A percentile compares a stretch with the other conserved stretches of the same genome.
Conservation (phyloP, 2,797 vertebrate species). For the Anniella stebbinsi region DNA sequence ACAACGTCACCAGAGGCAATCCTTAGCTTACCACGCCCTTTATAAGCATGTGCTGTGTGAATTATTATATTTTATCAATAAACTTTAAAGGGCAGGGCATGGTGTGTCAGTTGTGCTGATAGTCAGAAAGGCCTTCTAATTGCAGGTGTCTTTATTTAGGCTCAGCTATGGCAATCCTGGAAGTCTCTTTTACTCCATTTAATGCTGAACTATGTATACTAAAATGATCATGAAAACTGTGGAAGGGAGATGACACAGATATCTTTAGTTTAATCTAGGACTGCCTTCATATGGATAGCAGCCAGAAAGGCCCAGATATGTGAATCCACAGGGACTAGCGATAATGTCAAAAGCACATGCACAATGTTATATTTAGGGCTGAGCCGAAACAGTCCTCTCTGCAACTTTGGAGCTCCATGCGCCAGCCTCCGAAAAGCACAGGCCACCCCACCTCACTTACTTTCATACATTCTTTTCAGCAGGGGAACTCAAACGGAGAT, state of each 20-base stretch:
- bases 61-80: not conserved
- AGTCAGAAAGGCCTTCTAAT: not conserved
- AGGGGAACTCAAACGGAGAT: not conserved
- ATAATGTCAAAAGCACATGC: not conserved
- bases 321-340: conserved; percentile 1
- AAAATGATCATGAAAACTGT: not conserved
- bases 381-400: not conserved
- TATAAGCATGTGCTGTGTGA: not conserved
- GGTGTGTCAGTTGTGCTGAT: not conserved
- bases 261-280: not conserved
- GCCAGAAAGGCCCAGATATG: not conserved
- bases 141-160: not conserved
- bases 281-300: not conserved
- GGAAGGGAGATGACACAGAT: not conserved
- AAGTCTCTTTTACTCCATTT: not conserved
- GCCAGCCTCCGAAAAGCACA: not conserved
- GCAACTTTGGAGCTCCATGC: not conserved
- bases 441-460: no score
- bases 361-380: not conserved
- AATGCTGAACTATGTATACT: not conserved
- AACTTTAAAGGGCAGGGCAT: not conserved
- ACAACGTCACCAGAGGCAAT: not conserved
- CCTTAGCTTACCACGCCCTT: not conserved
- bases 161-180: not conserved
- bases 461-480: not conserved